These are phyloP conservation scores for Heteronetta atricapilla DNA, from an alignment of 2,113 vertebrate species.

Conservation along the genomic window DNA sequence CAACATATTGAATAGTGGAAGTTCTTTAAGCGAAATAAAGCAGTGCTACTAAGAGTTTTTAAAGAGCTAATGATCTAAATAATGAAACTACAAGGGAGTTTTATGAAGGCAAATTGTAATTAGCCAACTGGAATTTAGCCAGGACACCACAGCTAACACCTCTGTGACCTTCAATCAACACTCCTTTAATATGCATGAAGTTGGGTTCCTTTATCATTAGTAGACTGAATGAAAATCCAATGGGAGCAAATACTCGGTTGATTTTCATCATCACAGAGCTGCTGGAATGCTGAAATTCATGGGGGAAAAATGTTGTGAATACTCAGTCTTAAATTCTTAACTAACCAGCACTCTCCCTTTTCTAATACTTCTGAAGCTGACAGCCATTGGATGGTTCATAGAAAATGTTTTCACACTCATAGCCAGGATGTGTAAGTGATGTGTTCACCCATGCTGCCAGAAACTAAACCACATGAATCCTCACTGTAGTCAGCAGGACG, in stretches of 20 bases:
- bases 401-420: background rate
- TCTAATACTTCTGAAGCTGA: background rate
- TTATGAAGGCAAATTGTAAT: constrained; percentile 69
- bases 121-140: constrained; percentile 71
- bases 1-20: background rate
- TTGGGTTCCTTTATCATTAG: constrained; percentile 37
- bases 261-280: constrained; percentile 31
- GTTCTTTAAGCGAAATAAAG: background rate
- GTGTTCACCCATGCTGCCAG: accelerated
- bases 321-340: background rate
- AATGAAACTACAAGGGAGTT: constrained; percentile 63
- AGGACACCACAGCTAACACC: constrained; percentile 69
- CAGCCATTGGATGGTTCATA: background rate
- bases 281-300: constrained; percentile 18
- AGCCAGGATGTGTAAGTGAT: background rate
- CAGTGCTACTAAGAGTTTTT: background rate
- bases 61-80: constrained; percentile 57
- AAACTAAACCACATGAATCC: background rate
- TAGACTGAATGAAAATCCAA: constrained; percentile 41
- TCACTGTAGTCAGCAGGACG: background rate
- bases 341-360: background rate
- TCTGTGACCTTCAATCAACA: constrained; percentile 72
- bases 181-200: constrained; percentile 62
- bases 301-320: background rate
- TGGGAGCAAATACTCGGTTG: constrained; percentile 35